Base-by-base conservation (phyloP, 2,797 vertebrate species). In the Halcyon leucocephala region DNA sequence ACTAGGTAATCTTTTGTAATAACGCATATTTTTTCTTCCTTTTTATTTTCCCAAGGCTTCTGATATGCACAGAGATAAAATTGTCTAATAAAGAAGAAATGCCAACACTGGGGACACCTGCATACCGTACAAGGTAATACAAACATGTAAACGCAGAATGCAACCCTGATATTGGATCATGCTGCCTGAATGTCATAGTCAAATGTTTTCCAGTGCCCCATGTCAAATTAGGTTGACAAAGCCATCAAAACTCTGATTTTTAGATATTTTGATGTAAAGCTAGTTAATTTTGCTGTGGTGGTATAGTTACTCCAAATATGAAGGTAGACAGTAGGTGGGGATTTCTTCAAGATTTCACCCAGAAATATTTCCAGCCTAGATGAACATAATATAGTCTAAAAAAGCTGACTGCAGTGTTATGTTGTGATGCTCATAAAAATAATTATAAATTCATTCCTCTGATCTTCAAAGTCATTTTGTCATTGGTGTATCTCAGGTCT, bases 51-150 rank as follows among this genome's bases (percentile, higher is more conserved):
- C 16, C 26, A 22, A 61, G 31, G 16, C 71, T 87, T 61, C 37
- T 91, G 41, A 72, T 52, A 31, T 9, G 3, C 26, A 54, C n/a
- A 26, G 19, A 85, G 37, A 74, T 11, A 74, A 92, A 70, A 20
- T 37, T 7, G 28, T 57, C 44, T 66, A 46, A n/a, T 39, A 21
- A 1, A 4, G 35, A 54, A 66, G 60, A 69, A 76, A 60, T 26
- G 16, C 6, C 46, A 55, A 14, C 3, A 1, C 0, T 31, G 64
- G 10, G 20, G 12, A 29, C 7, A 22, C 14, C 1, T 15, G 39
- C 17, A 10, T 25, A 28, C 44, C 24, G 2, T 21, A 29, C 24
- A 41, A 60, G 5, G 17, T 21, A 35, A 41, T 76, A 41, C 12
- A 22, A 13, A 17, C 17, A 28, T 24, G 31, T 8, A 14, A 1